Evolutionary conservation across 2,888 invertebrate species (phyloP), one percentile per base, ranked within the genome.

Genomic region (Napeogenes inachia): DNA sequence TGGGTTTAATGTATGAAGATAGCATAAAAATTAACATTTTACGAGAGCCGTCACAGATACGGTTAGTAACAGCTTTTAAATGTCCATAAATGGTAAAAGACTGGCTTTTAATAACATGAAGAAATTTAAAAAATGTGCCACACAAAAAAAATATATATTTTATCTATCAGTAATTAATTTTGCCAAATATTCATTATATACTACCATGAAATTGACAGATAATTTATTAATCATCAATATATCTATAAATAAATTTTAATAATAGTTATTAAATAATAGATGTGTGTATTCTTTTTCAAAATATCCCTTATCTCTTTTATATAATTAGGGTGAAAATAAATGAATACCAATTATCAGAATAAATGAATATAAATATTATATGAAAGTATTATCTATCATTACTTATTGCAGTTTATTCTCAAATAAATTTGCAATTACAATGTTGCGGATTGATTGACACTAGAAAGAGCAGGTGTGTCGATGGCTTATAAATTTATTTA

Each of bases 1-100:
- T 21, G 50, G 30, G 21, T 50, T 50, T 50, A 50, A 50, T 50
- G 30, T 50, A 50, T 30, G 10, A 30, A 30, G 50, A 50, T 21
- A 30, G 30, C 30, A 50, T 50, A 50, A 50, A 50, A 50, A 50
- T 50, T 50, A 50, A 30, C 50, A 50, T 50, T 50, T 50, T 50
- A 50, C 12, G 30, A 30, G 3, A 21, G 3, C 50, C 50, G 30
- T 50, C 50, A 30, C 10, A 4, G 50, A 50, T 50, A 50, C 21
- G 3, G 30, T 50, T 50, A 50, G 50, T 50, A 50, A 50, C 30
- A 5, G 50, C 4, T 3, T 47, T n/a, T 47, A n/a, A 47, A 47
- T 47, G 13, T 21, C 13, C 47, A 13, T 6, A 30, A 50, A 50
- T 50, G 50, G 8, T 50, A 21, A 30, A 30, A 50, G 12, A 6